Percentiles rank a stretch among this genome's conserved stretches.
These are phyloP conservation scores for Mastomys coucha DNA, from an alignment of 2,113 vertebrate genomes.

Conservation along the genomic window DNA sequence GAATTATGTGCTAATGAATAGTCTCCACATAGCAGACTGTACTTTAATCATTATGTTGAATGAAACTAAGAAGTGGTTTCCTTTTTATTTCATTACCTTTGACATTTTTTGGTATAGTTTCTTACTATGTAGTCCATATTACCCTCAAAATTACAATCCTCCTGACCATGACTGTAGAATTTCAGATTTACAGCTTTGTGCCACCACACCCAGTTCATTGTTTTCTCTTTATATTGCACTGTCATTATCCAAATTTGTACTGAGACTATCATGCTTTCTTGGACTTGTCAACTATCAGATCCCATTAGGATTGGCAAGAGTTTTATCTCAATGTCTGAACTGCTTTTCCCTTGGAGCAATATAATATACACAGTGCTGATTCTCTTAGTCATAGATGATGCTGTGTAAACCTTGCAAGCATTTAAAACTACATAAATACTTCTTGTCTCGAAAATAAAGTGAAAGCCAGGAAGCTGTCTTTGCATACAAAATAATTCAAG, in stretches of 20 bases:
- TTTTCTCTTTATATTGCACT: constrained; percentile 30
- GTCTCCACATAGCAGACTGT: not conserved
- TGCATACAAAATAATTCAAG: constrained; percentile 46
- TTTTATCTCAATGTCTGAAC: not conserved
- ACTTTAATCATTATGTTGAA: not conserved
- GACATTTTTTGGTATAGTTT: not conserved
- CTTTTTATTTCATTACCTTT: not conserved
- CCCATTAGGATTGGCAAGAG: not conserved
- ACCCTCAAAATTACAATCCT: not conserved
- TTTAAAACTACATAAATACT: constrained; percentile 23
- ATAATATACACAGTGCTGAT: not conserved
- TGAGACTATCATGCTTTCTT: not conserved
- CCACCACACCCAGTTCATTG: not conserved
- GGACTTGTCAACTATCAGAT: not conserved
- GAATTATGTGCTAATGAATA: not conserved
- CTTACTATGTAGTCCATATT: not conserved
- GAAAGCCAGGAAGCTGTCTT: constrained; percentile 15
- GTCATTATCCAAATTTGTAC: not conserved
- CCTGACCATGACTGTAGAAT: not conserved
- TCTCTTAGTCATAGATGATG: constrained; percentile 1
- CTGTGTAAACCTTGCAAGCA: not conserved
- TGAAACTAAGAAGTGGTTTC: not conserved
- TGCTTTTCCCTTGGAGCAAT: not conserved
- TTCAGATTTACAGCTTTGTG: not conserved
- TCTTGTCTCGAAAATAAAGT: not conserved